A percentile compares a stretch with the other conserved stretches of the same genome.
These are phyloP conservation scores for Ibidorhyncha struthersii DNA, from an alignment of 2,113 vertebrate genomes.

Conservation along the genomic window DNA sequence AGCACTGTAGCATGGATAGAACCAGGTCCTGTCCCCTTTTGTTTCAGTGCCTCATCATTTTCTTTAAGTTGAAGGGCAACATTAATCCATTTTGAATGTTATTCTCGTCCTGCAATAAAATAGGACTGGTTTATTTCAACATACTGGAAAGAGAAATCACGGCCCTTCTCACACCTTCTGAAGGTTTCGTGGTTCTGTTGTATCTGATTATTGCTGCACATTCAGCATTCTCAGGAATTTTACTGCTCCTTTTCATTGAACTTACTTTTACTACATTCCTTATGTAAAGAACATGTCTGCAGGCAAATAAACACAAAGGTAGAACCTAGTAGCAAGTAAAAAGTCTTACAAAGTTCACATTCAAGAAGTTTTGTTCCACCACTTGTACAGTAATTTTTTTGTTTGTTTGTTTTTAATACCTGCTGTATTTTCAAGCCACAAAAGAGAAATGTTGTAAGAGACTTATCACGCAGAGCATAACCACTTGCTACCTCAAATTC, in stretches of 20 bases:
- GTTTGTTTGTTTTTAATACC: neutral
- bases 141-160: neutral
- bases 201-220: neutral
- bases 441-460: neutral
- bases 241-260: neutral
- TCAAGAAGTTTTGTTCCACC: neutral
- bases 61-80: neutral
- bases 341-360: neutral
- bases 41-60: neutral
- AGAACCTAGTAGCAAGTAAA: neutral
- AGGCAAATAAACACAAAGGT: neutral
- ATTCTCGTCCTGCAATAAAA: neutral
- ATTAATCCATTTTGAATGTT: constrained; percentile 1
- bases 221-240: neutral
- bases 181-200: neutral
- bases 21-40: neutral
- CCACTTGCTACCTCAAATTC: neutral
- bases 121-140: neutral
- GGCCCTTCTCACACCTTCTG: neutral
- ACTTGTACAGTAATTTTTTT: neutral
- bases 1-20: neutral
- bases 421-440: neutral
- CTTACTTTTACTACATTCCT: neutral
- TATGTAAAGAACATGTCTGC: neutral
- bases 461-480: neutral